Percentiles rank a stretch among this genome's conserved stretches.
These are phyloP conservation scores for Dendroctonus ponderosae DNA, from an alignment of 1,140 invertebrate species.

Conservation along the genomic window DNA sequence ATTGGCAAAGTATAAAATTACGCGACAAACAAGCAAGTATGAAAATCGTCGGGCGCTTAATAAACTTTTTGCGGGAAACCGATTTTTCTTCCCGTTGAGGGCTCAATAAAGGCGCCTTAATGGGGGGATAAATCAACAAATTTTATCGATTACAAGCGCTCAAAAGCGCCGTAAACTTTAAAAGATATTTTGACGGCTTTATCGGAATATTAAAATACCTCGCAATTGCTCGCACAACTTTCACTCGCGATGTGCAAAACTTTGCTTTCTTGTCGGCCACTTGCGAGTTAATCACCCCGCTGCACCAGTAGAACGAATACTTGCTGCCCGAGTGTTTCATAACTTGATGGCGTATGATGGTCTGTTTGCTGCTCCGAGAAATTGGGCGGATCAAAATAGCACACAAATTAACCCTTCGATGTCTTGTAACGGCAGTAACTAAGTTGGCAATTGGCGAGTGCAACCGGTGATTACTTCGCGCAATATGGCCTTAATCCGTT, in stretches of 20 bases:
- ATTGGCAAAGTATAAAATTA: slow-evolving; percentile 15
- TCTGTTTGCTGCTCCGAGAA: too few relatives aligned
- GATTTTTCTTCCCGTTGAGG: slow-evolving; percentile 21
- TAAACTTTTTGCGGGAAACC: slow-evolving; percentile 9
- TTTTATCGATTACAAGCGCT: slow-evolving; percentile 32
- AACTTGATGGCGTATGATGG: too few relatives aligned
- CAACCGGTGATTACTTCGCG: too few relatives aligned
- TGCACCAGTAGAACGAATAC: too few relatives aligned
- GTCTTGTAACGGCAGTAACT: too few relatives aligned
- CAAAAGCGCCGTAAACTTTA: slow-evolving; percentile 17
- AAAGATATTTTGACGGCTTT: slow-evolving; percentile 29
- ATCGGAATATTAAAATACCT: slow-evolving; percentile 31
- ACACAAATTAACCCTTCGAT: too few relatives aligned
- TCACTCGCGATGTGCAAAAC: slow-evolving; percentile 1
- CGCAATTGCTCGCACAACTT: slow-evolving; percentile 47
- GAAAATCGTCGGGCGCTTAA: slow-evolving; percentile 10
- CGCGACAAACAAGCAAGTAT: slow-evolving; percentile 1
- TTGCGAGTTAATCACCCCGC: too few relatives aligned
- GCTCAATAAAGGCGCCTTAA: slow-evolving; percentile 25
- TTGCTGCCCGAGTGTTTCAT: too few relatives aligned
- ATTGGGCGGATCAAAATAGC: too few relatives aligned
- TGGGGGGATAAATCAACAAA: slow-evolving; percentile 32
- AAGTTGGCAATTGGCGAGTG: too few relatives aligned
- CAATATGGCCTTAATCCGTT: too few relatives aligned
- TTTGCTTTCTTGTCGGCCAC: too few relatives aligned